Base-by-base conservation (phyloP, 1,140 invertebrate species). In the Ostrea denselamellosa region DNA sequence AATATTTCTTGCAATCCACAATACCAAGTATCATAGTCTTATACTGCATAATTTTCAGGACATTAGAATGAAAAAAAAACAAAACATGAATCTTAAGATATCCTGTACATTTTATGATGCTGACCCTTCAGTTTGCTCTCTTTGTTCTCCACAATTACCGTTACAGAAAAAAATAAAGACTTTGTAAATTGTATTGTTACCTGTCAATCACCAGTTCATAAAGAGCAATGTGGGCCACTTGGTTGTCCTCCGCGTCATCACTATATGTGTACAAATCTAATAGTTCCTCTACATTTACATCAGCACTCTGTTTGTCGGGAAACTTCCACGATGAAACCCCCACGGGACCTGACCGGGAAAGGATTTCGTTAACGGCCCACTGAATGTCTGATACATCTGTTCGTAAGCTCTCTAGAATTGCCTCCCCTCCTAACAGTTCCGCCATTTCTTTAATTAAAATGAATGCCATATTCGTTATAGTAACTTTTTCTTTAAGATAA, bases 121-220 rank as follows among this genome's bases (percentile, higher is more conserved):
- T 44, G 5, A 44, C 5, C 34, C 34, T 44, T 44, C 34, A 44
- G 1, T 44, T 44, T 2, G 34, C 34, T 44, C 1, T 5, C 34
- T 44, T 44, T 44, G 34, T 44, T 44, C 1, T 44, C 34, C 34
- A 44, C 34, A 44, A 44, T 2, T 44, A 44, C 34, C 34, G 1
- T 44, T 44, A 44, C 2, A 44, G 34, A 1, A 44, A 44, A 44
- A 25, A 17, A 81, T 2, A 3, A 34, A 28, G 14, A 28, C 8
- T 51, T 14, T 51, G 71, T 81, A 22, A 53, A 83, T 8, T 83
- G 22, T 28, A 28, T 2, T 8, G 44, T 85, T 88, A 94, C 94
- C 94, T 94, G 89, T 95, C 94, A 89, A 95, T 95, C 7, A 95
- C 91, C 9, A 95, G 91, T 88, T 95, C 94, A 89, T 94, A 93